Base-by-base conservation (phyloP, 2,113 vertebrate species). In the Mirza zaza region DNA sequence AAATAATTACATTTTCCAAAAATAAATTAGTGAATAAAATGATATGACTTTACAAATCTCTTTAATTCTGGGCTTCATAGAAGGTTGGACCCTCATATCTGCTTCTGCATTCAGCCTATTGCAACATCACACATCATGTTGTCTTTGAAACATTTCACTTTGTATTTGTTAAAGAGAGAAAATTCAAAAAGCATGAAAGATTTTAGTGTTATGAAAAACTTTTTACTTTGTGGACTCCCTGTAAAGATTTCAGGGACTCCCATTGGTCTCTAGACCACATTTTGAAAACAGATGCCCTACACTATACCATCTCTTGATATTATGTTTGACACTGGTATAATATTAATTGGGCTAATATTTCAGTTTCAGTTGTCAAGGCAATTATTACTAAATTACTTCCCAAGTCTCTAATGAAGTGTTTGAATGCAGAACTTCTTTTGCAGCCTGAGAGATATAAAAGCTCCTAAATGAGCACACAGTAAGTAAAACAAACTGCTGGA, bases 291-390 rank as follows among this genome's bases (percentile, higher is more conserved):
- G n/a, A 13, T 67, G 11, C 29, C 4, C 10, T 75, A 6, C 18
- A 25, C 67, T 81, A 63, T 59, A 39, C 27, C 79, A 21, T 8
- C 34, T 75, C 68, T 75, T 92, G 23, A 67, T 39, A 48, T 42
- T 77, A 67, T 39, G 55, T 42, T 77, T 71, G 32, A 63, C 65
- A 61, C 27, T 34, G 27, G 8, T 32, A 13, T 70, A 91, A 63
- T 94, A 96, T 83, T 92, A 95, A 95, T 79, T 91, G 32, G 79
- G 55, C n/a, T 92, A 94, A 92, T 75, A 87, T 75, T 84, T 90
- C 68, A 36, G 25, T 63, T 92, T 95, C 32, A 32, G 12, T 45
- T 92, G n/a, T 14, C 84, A 92, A 94, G 68, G 59, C 57, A 82
- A 61, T 79, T 90, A 96, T 79, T 96, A 52, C 23, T 9, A 52